These are phyloP conservation scores for Elephantulus edwardii DNA, from an alignment of 2,113 vertebrate genomes.

Conservation along the genomic window DNA sequence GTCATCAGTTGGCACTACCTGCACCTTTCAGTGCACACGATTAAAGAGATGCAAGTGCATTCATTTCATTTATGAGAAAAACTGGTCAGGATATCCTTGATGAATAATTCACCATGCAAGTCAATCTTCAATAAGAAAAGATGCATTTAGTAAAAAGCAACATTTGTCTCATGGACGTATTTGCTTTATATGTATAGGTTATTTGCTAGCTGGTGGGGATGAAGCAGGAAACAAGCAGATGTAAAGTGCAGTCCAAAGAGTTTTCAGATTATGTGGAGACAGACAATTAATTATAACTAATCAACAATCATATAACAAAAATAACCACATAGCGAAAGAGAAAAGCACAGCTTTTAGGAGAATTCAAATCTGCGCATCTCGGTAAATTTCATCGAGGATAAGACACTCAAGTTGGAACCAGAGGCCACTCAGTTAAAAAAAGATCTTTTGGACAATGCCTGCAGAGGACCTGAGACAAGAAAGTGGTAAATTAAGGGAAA, in stretches of 20 bases:
- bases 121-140: background rate
- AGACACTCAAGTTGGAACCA: background rate
- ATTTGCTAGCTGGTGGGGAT: background rate
- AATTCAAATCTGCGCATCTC: background rate
- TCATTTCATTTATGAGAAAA: background rate
- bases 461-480: background rate
- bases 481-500: background rate
- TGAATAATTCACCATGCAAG: background rate
- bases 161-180: background rate
- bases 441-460: background rate
- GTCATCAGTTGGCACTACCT: background rate
- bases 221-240: background rate
- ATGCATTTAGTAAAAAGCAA: background rate
- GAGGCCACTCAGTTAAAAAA: background rate
- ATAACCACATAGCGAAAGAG: slow-evolving; percentile 25
- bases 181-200: background rate
- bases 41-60: background rate
- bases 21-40: background rate
- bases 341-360: background rate
- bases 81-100: background rate
- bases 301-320: background rate
- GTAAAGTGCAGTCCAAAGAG: background rate
- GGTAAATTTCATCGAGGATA: background rate
- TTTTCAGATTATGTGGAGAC: background rate
- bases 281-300: background rate